phyloP scores from a whole-genome alignment of 2,888 invertebrate species.

The Drosophila merina region DNA sequence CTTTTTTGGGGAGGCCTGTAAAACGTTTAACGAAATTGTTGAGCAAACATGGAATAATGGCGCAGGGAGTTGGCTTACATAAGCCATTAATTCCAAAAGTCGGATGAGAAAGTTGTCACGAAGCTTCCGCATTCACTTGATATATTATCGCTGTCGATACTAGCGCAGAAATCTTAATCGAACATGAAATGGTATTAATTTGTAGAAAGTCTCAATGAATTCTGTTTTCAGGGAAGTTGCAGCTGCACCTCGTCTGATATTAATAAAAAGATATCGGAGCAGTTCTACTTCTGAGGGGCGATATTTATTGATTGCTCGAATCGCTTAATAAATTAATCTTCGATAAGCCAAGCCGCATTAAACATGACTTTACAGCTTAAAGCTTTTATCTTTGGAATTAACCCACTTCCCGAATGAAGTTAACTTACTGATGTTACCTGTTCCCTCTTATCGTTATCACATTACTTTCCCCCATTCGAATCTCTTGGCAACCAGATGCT shows the following conservation, averaged over 20 bases:
- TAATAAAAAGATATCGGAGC: no score
- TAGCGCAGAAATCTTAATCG: background rate
- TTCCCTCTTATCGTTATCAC: constrained; percentile 18
- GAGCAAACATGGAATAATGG: constrained; percentile 32
- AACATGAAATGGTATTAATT: background rate
- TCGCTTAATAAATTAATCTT: background rate
- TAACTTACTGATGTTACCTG: constrained; percentile 3
- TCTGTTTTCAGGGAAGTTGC: background rate
- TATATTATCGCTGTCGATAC: background rate
- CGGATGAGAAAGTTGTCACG: constrained; percentile 3
- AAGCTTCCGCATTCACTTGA: constrained; percentile 14
- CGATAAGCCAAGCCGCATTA: constrained; percentile 13
- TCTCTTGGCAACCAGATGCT: constrained; percentile 18
- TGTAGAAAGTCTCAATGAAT: background rate
- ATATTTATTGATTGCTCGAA: background rate
- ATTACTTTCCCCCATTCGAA: constrained; percentile 27
- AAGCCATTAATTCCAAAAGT: constrained; percentile 9
- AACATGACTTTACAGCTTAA: constrained; percentile 16
- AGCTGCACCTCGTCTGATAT: no score
- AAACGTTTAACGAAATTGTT: constrained; percentile 44
- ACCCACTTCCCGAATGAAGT: constrained; percentile 16
- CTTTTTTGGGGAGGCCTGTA: constrained; percentile 40
- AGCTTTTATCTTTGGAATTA: constrained; percentile 2
- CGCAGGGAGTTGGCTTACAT: constrained; percentile 19
- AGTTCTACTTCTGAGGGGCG: background rate